Evolutionary conservation across 2,797 vertebrate species (phyloP).

Genomic region (Danio aesculapii): DNA sequence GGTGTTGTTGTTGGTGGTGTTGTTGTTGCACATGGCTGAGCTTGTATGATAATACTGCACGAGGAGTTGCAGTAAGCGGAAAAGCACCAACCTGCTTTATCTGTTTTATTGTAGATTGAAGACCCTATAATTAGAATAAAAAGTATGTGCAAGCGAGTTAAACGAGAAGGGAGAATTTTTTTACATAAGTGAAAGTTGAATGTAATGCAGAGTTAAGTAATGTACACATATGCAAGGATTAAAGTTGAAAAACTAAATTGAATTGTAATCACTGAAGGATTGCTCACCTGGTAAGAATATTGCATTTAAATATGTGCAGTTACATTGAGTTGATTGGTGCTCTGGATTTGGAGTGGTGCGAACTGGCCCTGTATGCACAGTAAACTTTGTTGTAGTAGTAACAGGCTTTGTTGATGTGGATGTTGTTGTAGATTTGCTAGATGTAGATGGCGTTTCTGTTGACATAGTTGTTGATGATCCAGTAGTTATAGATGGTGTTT

Average conservation of each 20-base stretch:
- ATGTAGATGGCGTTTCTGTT: not conserved
- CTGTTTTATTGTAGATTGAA: conserved; percentile 15
- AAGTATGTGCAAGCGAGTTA: not conserved
- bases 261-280: not conserved
- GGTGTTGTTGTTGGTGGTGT: not conserved
- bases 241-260: too few species aligned
- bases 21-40: not conserved
- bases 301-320: not conserved
- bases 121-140: conserved; percentile 1
- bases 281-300: not conserved
- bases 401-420: not conserved
- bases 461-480: conserved; percentile 49
- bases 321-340: not conserved
- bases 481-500: not conserved
- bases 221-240: not conserved
- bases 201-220: not conserved
- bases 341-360: not conserved
- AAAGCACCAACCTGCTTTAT: conserved; percentile 22
- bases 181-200: not conserved
- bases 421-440: not conserved
- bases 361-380: accelerated
- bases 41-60: not conserved
- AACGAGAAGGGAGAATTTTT: not conserved
- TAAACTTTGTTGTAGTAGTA: not conserved
- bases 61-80: conserved; percentile 7